Evolutionary conservation across 2,113 vertebrate species (phyloP).

Genomic region (Chamaetylas fuelleborni): DNA sequence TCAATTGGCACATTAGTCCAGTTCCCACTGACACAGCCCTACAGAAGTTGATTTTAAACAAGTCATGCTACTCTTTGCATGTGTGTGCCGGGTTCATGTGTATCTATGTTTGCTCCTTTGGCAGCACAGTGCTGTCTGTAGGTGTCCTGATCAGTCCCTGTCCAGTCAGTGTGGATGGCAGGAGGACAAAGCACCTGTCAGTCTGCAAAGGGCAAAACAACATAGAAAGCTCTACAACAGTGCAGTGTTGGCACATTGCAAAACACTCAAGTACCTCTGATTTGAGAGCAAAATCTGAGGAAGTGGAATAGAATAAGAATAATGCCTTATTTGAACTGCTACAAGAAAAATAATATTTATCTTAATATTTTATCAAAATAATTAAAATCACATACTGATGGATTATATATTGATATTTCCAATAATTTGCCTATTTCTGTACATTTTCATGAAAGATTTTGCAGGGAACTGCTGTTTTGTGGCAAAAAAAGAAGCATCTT

Average conservation of each 20-base stretch:
- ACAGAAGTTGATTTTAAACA: neutral
- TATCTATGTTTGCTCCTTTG: neutral
- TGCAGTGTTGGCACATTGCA: accelerated
- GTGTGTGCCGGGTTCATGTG: neutral
- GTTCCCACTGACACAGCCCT: neutral
- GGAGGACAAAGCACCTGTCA: neutral
- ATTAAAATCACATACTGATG: neutral
- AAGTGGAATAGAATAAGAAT: neutral
- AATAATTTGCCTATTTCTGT: neutral
- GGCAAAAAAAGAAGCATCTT: neutral
- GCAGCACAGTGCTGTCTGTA: neutral
- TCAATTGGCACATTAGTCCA: neutral
- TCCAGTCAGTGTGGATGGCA: neutral
- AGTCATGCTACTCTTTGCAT: neutral
- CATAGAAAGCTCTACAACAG: neutral
- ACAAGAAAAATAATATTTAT: neutral
- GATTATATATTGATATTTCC: neutral
- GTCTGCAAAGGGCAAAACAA: neutral
- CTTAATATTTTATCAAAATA: neutral
- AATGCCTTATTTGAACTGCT: neutral
- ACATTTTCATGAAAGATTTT: neutral
- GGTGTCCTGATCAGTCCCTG: neutral
- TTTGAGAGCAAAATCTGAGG: neutral
- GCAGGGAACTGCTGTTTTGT: neutral
- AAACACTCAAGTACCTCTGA: neutral